Evolutionary conservation across 2,888 invertebrate species (phyloP).

Genomic region (Sarcophaga caerulescens): DNA sequence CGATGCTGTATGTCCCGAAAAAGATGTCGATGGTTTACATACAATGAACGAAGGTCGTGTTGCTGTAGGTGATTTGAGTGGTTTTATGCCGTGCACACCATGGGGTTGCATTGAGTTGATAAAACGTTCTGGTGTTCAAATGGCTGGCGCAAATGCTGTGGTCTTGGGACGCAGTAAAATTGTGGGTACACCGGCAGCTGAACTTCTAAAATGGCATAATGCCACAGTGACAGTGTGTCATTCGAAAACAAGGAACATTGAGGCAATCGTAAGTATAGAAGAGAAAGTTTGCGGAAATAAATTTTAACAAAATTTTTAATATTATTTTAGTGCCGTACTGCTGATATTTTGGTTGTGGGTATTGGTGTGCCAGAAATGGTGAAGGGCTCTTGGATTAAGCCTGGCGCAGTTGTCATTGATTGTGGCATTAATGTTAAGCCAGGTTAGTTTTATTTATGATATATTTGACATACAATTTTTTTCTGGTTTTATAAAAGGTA

Average conservation of each 20-base stretch:
- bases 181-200: slow-evolving; percentile 97
- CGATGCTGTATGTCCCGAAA: slow-evolving; percentile 92
- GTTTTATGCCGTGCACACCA: slow-evolving; percentile 98
- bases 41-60: slow-evolving; percentile 96
- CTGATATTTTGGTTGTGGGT: slow-evolving; percentile 98
- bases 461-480: too few species aligned
- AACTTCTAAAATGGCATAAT: slow-evolving; percentile 97
- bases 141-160: slow-evolving; percentile 93
- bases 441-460: slow-evolving; percentile 82
- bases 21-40: slow-evolving; percentile 97
- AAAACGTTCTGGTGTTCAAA: slow-evolving; percentile 88
- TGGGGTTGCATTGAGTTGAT: slow-evolving; percentile 92
- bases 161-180: slow-evolving; percentile 98
- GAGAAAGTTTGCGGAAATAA: background rate
- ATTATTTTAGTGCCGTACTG: slow-evolving; percentile 84
- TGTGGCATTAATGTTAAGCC: slow-evolving; percentile 97
- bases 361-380: slow-evolving; percentile 95
- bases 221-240: slow-evolving; percentile 99
- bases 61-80: slow-evolving; percentile 93
- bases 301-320: slow-evolving; percentile 7
- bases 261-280: slow-evolving; percentile 84
- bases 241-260: slow-evolving; percentile 93
- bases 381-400: slow-evolving; percentile 97
- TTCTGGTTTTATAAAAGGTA: too few species aligned
- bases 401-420: slow-evolving; percentile 98